Conservation (phyloP, 2,113 vertebrate genomes). For the Sceloporus undulatus region DNA sequence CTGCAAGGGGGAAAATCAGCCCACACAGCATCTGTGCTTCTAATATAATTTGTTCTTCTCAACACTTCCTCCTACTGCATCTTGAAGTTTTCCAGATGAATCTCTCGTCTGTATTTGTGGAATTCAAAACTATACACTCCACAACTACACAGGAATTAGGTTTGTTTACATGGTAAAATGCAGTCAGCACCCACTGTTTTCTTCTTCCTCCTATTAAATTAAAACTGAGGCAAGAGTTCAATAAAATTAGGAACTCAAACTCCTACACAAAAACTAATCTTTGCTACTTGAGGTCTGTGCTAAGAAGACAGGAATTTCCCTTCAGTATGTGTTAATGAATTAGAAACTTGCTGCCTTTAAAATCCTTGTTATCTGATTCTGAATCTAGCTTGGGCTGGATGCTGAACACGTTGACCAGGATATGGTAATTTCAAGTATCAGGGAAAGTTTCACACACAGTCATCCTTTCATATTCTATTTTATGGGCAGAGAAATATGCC, state of each 20-base stretch:
- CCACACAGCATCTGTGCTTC: slow-evolving; percentile 50
- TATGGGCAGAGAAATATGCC: background rate
- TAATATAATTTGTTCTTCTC: slow-evolving; percentile 48
- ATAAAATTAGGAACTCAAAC: slow-evolving; percentile 7
- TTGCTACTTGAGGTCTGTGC: slow-evolving; percentile 4
- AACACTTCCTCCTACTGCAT: slow-evolving; percentile 41
- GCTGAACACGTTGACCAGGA: background rate
- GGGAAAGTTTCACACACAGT: background rate
- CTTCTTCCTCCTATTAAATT: background rate
- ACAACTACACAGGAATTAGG: slow-evolving; percentile 6
- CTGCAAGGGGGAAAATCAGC: slow-evolving; percentile 31
- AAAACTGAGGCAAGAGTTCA: slow-evolving; percentile 7
- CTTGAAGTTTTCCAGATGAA: slow-evolving; percentile 45
- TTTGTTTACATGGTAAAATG: slow-evolving; percentile 17
- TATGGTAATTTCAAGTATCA: background rate
- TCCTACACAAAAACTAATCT: slow-evolving; percentile 1
- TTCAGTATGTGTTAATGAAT: background rate
- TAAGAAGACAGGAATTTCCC: background rate
- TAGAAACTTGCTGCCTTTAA: slow-evolving; percentile 1
- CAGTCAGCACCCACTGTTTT: background rate
- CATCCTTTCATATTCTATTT: background rate
- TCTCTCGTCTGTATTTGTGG: background rate
- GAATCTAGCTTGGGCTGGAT: background rate
- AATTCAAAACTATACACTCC: slow-evolving; percentile 1
- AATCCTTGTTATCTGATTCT: background rate